Evolutionary conservation across 2,888 invertebrate genomes (phyloP), one percentile per base, ranked within the genome.

Genomic region (Notodonta ziczac): DNA sequence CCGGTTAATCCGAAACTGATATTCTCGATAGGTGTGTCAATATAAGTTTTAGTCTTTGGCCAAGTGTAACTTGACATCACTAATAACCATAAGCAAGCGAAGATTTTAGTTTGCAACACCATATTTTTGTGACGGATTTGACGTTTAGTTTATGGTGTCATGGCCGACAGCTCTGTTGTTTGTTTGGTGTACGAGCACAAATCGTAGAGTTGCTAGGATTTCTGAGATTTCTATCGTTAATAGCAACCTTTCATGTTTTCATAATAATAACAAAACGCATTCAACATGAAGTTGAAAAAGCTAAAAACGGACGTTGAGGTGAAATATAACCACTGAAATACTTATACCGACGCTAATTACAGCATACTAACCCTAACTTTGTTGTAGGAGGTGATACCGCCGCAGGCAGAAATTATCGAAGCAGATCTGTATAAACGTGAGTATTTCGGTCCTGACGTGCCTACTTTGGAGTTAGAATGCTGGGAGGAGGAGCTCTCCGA

Each of bases 401-500:
- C 93, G 52, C 91, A 91, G 74, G 91, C 93, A 0, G 93, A 93
- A 74, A 90, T 93, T 16, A 93, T 93, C 39, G 93, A 93, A 69
- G 93, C 93, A 8, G 93, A 93, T 68, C 78, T 92, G 48, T 93
- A 93, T 72, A 93, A 92, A 68, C 86, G 92, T 6, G 85, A 90
- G 1, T 94, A 94, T 72, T 94, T 91, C 58, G 94, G 94, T 5
- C 94, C 94, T n/a, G 94, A 93, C 74, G 87, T 93, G 4, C 94
- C 93, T 0, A 94, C 94, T 0, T 85, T 96, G 56, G 95, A 95
- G 63, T 91, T 97, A 80, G 96, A 97, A 72, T 96, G 96, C 79
- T 95, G 95, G 94, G 95, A 96, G 48, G 97, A 97, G 65, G 96
- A 96, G 53, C 88, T 97, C 0, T 95, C 95, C 0, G 94, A 95